These are phyloP conservation scores for Morpho achilles DNA, from an alignment of 2,888 invertebrate species.

Conservation along the genomic window DNA sequence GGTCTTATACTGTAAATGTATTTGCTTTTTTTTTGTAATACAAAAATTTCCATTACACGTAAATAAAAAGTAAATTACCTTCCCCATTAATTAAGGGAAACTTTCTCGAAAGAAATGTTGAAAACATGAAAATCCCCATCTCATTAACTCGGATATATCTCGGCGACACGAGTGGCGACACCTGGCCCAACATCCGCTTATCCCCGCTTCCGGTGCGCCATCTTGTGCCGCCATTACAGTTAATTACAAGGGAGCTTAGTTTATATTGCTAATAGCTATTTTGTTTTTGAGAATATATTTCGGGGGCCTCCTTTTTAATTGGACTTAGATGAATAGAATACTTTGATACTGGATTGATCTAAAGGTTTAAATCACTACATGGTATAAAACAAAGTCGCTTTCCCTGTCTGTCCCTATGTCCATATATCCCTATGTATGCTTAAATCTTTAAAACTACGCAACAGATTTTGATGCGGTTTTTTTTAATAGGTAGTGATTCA, in stretches of 20 bases:
- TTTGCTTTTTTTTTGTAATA: no score
- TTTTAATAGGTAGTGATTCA: no score
- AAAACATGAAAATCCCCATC: not conserved
- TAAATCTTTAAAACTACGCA: no score
- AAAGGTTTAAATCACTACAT: no score
- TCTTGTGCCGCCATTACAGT: conserved; percentile 60
- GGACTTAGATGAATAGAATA: no score
- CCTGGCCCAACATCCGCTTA: conserved; percentile 31
- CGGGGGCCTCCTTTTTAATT: not conserved
- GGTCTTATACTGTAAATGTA: no score
- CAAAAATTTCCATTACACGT: not conserved
- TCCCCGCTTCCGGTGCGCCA: conserved; percentile 41
- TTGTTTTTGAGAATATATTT: conserved; percentile 14
- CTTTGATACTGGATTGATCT: no score
- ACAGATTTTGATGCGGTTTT: no score
- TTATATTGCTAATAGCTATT: conserved; percentile 9
- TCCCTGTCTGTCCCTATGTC: no score
- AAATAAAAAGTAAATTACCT: not conserved
- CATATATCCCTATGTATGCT: no score
- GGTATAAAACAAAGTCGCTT: no score
- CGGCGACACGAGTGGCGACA: conserved; percentile 29
- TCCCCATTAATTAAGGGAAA: not conserved
- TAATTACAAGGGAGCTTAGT: conserved; percentile 48
- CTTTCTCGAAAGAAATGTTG: not conserved
- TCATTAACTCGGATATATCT: conserved; percentile 16